Evolutionary conservation across 2,888 invertebrate genomes (phyloP).

Genomic region (Stenurella melanura): DNA sequence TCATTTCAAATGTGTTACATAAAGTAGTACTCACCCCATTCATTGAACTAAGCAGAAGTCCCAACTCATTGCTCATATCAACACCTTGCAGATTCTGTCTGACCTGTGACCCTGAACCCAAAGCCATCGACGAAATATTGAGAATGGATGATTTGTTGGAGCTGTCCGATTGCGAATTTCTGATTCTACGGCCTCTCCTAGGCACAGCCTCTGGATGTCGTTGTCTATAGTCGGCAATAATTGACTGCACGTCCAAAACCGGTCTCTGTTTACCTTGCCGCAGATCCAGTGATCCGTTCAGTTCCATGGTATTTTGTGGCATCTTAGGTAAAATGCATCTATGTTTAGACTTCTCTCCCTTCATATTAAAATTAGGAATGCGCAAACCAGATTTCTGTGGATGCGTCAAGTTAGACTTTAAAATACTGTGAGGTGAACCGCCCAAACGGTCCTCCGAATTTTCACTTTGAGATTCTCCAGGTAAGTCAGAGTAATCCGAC

Average conservation of each 20-base stretch:
- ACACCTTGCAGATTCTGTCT: slow-evolving; percentile 63
- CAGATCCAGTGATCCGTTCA: slow-evolving; percentile 78
- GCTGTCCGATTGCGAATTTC: slow-evolving; percentile 70
- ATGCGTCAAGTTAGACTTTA: slow-evolving; percentile 62
- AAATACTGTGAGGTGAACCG: slow-evolving; percentile 57
- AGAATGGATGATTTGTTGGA: slow-evolving; percentile 59
- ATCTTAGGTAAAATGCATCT: slow-evolving; percentile 72
- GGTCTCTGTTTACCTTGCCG: slow-evolving; percentile 81
- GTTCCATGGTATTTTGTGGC: slow-evolving; percentile 72
- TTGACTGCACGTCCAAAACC: slow-evolving; percentile 87
- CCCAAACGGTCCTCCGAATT: slow-evolving; percentile 54
- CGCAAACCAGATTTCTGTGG: slow-evolving; percentile 52
- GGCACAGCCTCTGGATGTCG: slow-evolving; percentile 85
- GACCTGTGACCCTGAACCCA: slow-evolving; percentile 73
- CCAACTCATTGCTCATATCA: slow-evolving; percentile 68
- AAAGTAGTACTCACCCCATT: slow-evolving; percentile 65
- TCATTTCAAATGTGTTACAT: neutral
- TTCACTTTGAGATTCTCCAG: slow-evolving; percentile 60
- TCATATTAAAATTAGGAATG: slow-evolving; percentile 49
- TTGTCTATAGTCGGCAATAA: slow-evolving; percentile 87
- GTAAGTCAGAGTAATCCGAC: slow-evolving; percentile 59
- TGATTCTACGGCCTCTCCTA: slow-evolving; percentile 79
- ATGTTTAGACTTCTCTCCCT: slow-evolving; percentile 57
- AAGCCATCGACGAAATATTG: slow-evolving; percentile 71
- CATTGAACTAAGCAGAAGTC: slow-evolving; percentile 66